These are phyloP conservation scores for Meandrusa payeni DNA, from an alignment of 2,888 invertebrate genomes.

Conservation along the genomic window DNA sequence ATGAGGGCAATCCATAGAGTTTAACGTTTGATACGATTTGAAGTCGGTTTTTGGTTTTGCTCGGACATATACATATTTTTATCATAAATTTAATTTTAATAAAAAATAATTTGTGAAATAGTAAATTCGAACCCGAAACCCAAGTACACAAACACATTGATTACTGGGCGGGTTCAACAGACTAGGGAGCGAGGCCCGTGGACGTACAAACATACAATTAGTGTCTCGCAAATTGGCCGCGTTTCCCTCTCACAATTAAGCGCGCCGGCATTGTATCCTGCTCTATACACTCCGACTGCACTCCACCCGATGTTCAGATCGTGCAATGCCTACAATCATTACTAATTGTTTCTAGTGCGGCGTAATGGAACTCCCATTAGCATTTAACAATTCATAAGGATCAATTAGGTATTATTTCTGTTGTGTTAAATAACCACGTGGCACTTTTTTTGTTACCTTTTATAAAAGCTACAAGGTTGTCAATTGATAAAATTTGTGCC, in stretches of 20 bases:
- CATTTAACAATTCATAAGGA: constrained; percentile 3
- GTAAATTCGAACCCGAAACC: constrained; percentile 9
- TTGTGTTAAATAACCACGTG: no score
- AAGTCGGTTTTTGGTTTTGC: no score
- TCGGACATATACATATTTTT: no score
- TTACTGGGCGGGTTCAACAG: constrained; percentile 18
- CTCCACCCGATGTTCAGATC: constrained; percentile 10
- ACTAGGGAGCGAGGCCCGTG: constrained; percentile 8
- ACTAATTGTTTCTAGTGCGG: constrained; percentile 11
- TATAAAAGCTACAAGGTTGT: no score
- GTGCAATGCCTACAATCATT: constrained; percentile 14
- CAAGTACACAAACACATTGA: constrained; percentile 5
- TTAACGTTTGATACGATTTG: no score
- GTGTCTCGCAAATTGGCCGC: constrained; percentile 25
- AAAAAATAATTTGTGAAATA: no score
- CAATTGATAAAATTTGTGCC: no score
- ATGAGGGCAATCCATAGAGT: no score
- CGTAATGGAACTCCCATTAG: constrained; percentile 3
- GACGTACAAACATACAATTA: constrained; percentile 23
- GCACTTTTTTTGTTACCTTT: no score
- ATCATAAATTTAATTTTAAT: no score
- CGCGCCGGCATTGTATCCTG: constrained; percentile 54
- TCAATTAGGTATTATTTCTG: no score
- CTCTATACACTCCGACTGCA: constrained; percentile 42
- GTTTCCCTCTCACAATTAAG: constrained; percentile 43